Conservation (phyloP, 2,113 vertebrate genomes). For the Pollachius pollachius region DNA sequence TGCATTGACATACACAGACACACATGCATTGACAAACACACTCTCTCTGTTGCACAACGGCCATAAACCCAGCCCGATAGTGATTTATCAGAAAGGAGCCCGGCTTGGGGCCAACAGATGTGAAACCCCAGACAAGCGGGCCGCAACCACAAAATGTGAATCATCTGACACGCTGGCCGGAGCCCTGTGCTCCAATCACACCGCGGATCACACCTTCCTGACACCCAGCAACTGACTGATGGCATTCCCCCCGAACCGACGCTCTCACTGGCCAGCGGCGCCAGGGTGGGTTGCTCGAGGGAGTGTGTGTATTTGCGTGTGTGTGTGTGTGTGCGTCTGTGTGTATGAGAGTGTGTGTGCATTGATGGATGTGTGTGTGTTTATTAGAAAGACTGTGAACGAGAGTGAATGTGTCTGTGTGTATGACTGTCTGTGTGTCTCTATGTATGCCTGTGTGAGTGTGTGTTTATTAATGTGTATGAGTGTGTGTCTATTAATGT, state of each 20-base stretch:
- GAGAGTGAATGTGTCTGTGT: too few relatives aligned
- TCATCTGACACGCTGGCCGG: slow-evolving; percentile 57
- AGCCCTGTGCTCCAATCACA: slow-evolving; percentile 42
- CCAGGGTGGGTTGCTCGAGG: too few relatives aligned
- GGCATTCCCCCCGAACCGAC: slow-evolving; percentile 63
- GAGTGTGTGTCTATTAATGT: slow-evolving; percentile 22
- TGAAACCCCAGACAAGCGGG: slow-evolving; percentile 43
- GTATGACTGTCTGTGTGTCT: too few relatives aligned
- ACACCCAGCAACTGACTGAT: slow-evolving; percentile 68
- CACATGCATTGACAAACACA: neutral
- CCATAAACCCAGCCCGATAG: slow-evolving; percentile 4
- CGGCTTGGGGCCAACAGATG: slow-evolving; percentile 49
- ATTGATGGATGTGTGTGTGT: neutral
- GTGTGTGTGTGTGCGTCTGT: slow-evolving; percentile 26
- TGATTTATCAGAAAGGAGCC: slow-evolving; percentile 43
- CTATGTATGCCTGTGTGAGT: too few relatives aligned
- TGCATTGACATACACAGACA: too few relatives aligned
- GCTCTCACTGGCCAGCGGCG: slow-evolving; percentile 35
- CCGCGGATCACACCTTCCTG: slow-evolving; percentile 69
- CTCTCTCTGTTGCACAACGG: slow-evolving; percentile 16
- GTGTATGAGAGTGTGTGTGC: slow-evolving; percentile 8
- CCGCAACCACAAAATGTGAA: slow-evolving; percentile 58
- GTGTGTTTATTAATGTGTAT: too few relatives aligned
- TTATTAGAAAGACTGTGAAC: neutral
- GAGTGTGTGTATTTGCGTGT: slow-evolving; percentile 7